Evolutionary conservation across 2,113 vertebrate genomes (phyloP).

Genomic region (Dipodomys stephensi): DNA sequence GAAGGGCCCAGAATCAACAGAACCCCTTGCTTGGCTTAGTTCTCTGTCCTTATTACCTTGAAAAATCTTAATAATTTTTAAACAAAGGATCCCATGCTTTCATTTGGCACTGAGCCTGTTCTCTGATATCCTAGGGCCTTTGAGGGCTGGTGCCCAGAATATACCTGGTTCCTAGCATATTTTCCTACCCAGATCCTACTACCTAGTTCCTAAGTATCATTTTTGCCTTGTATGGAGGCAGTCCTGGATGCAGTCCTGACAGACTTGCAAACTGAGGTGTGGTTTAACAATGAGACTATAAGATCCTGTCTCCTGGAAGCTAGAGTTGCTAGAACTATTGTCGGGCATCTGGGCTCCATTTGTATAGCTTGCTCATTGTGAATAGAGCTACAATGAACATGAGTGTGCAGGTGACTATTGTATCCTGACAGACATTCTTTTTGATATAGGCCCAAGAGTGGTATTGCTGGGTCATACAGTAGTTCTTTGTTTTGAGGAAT

Average conservation of each 20-base stretch:
- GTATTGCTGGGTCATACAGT: no score
- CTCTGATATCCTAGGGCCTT: background rate
- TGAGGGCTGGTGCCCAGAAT: background rate
- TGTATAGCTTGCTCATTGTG: no score
- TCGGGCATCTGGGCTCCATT: no score
- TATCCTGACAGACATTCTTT: no score
- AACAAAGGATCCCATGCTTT: background rate
- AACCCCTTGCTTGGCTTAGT: background rate
- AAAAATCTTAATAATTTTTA: background rate
- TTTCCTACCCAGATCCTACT: background rate
- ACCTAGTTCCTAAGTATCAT: background rate
- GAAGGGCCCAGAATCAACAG: background rate
- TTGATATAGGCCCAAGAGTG: no score
- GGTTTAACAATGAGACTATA: background rate
- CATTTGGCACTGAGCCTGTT: background rate
- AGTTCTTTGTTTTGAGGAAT: no score
- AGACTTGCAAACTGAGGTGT: background rate
- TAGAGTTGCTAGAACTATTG: background rate
- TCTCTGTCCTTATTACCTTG: background rate
- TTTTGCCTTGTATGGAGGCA: background rate
- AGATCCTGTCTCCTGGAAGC: background rate
- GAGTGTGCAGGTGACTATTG: no score
- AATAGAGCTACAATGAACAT: no score
- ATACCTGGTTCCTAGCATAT: background rate
- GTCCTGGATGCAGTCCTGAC: background rate